Conservation (phyloP, 2,888 invertebrate species). For the Cacoxenus indagator region DNA sequence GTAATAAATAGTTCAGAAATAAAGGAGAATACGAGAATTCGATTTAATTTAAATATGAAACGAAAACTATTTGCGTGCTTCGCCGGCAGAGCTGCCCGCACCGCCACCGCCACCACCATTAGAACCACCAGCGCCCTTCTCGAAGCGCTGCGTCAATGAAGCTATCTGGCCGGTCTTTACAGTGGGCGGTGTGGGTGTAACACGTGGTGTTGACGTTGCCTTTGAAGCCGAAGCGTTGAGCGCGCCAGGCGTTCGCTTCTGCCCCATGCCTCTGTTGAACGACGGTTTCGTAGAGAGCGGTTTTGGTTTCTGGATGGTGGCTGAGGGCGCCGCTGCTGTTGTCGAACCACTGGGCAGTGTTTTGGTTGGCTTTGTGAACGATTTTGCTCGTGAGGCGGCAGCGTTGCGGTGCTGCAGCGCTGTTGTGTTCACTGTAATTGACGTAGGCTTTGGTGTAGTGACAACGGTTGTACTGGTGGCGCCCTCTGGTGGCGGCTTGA, state of each 20-base stretch:
- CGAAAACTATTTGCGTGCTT: constrained; percentile 37
- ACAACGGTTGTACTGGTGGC: neutral
- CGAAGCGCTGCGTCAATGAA: constrained; percentile 62
- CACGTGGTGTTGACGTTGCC: constrained; percentile 31
- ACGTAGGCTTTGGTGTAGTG: constrained; percentile 16
- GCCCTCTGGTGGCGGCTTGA: constrained; percentile 58
- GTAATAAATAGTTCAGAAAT: neutral
- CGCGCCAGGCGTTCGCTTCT: constrained; percentile 41
- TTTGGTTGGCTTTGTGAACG: constrained; percentile 46
- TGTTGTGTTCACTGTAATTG: constrained; percentile 27
- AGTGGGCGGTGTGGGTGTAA: constrained; percentile 56
- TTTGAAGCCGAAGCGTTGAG: constrained; percentile 32
- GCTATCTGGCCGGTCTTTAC: constrained; percentile 58
- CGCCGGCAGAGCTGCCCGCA: no score
- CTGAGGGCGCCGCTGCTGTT: constrained; percentile 49
- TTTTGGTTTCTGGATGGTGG: constrained; percentile 63
- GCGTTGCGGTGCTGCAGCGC: constrained; percentile 38
- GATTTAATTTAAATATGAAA: neutral
- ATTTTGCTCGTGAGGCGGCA: constrained; percentile 49
- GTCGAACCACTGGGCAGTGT: constrained; percentile 56
- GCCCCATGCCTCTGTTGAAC: constrained; percentile 49
- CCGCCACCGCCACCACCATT: constrained; percentile 25
- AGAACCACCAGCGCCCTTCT: constrained; percentile 45
- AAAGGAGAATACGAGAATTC: neutral
- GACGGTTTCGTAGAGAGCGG: constrained; percentile 65